phyloP scores from a whole-genome alignment of 2,797 vertebrate genomes.

The Lophotriccus pileatus region DNA sequence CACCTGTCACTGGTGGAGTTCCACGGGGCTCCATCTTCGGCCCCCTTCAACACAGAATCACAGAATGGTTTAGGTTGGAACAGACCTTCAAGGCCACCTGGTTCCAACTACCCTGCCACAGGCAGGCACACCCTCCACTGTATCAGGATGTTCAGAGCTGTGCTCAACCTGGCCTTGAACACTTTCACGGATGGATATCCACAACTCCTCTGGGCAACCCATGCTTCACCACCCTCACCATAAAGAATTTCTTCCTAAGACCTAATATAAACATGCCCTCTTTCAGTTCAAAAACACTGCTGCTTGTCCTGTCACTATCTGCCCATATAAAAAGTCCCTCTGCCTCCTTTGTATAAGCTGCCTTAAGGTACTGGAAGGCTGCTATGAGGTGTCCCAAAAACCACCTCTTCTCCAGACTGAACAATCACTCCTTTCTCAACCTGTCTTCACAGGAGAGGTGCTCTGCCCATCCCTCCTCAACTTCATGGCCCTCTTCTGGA shows the following conservation, averaged over 20 bases:
- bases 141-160: not conserved
- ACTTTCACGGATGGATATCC: not conserved
- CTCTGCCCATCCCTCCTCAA: not conserved
- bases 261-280: not conserved
- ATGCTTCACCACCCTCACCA: rapidly evolving
- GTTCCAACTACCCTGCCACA: rapidly evolving
- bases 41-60: not conserved
- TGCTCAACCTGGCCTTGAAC: not conserved
- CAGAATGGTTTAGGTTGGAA: not conserved
- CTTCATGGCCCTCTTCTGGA: not conserved
- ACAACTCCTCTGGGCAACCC: not conserved
- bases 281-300: not conserved
- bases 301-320: not conserved
- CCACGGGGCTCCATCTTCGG: not conserved
- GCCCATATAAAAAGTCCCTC: not conserved
- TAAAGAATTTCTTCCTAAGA: not conserved
- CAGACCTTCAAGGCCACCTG: not conserved
- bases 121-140: not conserved
- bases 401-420: not conserved
- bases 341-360: not conserved
- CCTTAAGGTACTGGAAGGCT: rapidly evolving
- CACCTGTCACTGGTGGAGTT: not conserved
- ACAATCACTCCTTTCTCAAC: not conserved
- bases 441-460: not conserved
- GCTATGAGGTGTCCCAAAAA: not conserved